Evolutionary conservation across 2,113 vertebrate genomes (phyloP), one percentile per base, ranked within the genome.

Genomic region (Narcine bancroftii): DNA sequence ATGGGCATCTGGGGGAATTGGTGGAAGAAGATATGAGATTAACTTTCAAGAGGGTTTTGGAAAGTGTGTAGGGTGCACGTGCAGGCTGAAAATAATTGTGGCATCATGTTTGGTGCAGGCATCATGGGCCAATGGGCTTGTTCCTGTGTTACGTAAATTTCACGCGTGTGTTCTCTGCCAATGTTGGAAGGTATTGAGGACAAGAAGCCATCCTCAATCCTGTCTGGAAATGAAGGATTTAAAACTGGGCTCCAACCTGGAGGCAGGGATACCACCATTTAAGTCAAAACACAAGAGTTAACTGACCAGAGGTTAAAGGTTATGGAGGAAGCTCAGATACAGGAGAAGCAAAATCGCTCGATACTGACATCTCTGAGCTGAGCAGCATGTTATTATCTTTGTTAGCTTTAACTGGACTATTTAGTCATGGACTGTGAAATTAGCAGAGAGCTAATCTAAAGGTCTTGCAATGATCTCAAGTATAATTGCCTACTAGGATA

Each of bases 401-500:
- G 36, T 93, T 95, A 94, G 93, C 93, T 94, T 94, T 95, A 95
- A 95, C 93, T 94, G 39, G 94, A 93, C 94, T 94, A 94, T 92
- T 93, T 94, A 92, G 93, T 93, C 92, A 94, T 6, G 63, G 93
- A 93, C 93, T 92, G 92, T 93, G 95, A 93, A 93, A 93, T 94
- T 95, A 95, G 95, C 95, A 71, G 63, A 94, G 63, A 94, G 92
- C 92, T 94, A 89, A 91, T 93, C 89, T 94, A 21, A 7, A 92
- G 71, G 93, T 93, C 85, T 93, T 92, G 92, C 92, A 94, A 93
- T 92, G 93, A 94, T 95, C 94, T 93, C 92, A 72, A 95, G 94
- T 96, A 94, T 95, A 95, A 96, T 95, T 95, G 95, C 93, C 94
- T 94, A 92, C 92, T 94, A 93, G 93, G 93, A 93, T 94, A 93